Conservation (phyloP, 2,113 vertebrate genomes). For the Pterocles orientalis region DNA sequence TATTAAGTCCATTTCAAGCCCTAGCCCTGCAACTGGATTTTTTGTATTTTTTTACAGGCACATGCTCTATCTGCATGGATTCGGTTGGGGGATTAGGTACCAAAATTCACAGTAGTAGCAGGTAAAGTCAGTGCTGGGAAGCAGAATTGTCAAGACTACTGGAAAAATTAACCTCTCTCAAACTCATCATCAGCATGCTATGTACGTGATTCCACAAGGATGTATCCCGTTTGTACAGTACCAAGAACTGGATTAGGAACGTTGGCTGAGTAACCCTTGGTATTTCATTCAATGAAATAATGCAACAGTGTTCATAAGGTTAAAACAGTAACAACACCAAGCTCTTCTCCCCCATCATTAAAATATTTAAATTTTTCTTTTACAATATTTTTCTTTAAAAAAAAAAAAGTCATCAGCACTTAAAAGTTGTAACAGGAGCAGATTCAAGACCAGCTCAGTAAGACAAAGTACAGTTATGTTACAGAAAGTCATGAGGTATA, state of each 20-base stretch:
- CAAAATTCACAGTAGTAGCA: constrained; percentile 77
- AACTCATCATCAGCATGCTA: constrained; percentile 40
- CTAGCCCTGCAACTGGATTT: constrained; percentile 21
- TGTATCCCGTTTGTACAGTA: constrained; percentile 39
- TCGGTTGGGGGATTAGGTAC: constrained; percentile 28
- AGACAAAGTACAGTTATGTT: constrained; percentile 47
- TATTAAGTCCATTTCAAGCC: constrained; percentile 15
- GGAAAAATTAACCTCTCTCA: constrained; percentile 31
- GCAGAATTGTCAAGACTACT: constrained; percentile 23
- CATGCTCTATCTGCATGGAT: constrained; percentile 32
- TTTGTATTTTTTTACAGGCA: constrained; percentile 1
- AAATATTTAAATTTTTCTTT: constrained; percentile 44
- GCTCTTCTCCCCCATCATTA: background rate
- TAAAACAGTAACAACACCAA: constrained; percentile 32
- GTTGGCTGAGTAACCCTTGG: background rate
- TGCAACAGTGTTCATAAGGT: constrained; percentile 3
- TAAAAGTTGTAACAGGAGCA: constrained; percentile 48
- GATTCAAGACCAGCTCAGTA: constrained; percentile 63
- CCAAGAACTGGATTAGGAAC: constrained; percentile 15
- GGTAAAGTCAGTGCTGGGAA: constrained; percentile 63
- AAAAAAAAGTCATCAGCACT: constrained; percentile 49
- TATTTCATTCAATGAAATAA: constrained; percentile 24
- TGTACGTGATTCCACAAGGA: background rate
- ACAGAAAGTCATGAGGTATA: constrained; percentile 65
- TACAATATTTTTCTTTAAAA: constrained; percentile 38